Conservation (phyloP, 35 echinoderm and acorn worm species). For the Heliocidaris erythrogramma region DNA sequence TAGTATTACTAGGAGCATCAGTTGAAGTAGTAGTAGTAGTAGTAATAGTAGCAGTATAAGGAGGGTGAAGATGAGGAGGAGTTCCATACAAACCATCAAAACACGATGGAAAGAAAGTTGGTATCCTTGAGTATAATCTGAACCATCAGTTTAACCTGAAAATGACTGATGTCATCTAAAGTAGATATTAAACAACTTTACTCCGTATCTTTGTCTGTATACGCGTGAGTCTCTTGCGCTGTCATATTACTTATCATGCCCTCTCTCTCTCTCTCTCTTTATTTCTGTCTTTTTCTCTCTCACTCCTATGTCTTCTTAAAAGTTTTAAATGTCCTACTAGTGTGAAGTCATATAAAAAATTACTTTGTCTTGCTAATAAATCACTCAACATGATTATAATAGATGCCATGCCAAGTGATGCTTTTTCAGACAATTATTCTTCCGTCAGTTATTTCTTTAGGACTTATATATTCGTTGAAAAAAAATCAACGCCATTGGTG, state of each 20-base stretch:
- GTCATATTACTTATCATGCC: background rate
- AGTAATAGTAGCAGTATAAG: background rate
- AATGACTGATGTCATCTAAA: background rate
- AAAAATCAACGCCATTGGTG: background rate
- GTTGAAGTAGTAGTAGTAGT: background rate
- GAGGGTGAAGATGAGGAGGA: too few species aligned
- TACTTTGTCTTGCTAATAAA: too few species aligned
- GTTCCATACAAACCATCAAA: too few species aligned
- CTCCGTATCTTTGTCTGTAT: too few species aligned
- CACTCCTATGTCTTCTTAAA: background rate
- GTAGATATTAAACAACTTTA: background rate
- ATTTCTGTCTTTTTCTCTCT: too few species aligned
- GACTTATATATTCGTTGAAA: background rate
- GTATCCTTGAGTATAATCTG: background rate
- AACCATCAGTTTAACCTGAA: background rate
- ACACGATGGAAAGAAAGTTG: too few species aligned
- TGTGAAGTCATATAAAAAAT: too few species aligned
- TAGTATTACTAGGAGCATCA: too few species aligned
- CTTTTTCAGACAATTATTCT: background rate
- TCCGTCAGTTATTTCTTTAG: background rate
- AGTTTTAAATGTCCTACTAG: background rate
- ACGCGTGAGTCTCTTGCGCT: too few species aligned
- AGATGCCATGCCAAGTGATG: too few species aligned
- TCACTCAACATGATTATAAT: too few species aligned
- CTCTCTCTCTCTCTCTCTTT: background rate